Evolutionary conservation across 1,140 invertebrate genomes (phyloP).

Genomic region (Nephila pilipes): DNA sequence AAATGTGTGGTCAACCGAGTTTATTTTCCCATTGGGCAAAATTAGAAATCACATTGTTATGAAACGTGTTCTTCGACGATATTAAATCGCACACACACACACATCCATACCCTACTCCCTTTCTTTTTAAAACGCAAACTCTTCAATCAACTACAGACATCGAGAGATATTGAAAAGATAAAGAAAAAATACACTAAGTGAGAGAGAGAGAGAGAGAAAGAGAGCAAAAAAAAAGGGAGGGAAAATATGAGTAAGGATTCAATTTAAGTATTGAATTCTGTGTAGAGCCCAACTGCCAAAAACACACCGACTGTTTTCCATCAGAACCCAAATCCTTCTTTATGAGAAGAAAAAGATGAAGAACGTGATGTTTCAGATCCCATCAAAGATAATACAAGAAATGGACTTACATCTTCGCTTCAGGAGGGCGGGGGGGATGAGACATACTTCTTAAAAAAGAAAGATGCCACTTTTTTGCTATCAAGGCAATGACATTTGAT

Average conservation of each 20-base stretch:
- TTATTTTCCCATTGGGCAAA: too few relatives aligned
- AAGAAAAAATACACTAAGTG: neutral
- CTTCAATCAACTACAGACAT: neutral
- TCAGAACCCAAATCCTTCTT: neutral
- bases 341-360: conserved; percentile 19
- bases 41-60: neutral
- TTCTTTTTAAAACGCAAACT: neutral
- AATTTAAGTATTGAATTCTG: conserved; percentile 40
- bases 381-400: conserved; percentile 44
- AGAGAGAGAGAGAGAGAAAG: neutral
- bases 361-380: neutral
- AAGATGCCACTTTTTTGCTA: neutral
- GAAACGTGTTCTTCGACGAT: neutral
- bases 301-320: neutral
- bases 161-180: neutral
- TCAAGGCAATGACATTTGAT: neutral
- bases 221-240: neutral
- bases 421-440: neutral
- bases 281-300: neutral
- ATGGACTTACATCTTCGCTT: neutral
- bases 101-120: neutral
- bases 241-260: neutral
- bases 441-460: neutral
- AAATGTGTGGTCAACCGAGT: too few relatives aligned
- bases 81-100: neutral